These are phyloP conservation scores for Pangasius larnaudii DNA, from an alignment of 2,797 vertebrate genomes.

Conservation along the genomic window DNA sequence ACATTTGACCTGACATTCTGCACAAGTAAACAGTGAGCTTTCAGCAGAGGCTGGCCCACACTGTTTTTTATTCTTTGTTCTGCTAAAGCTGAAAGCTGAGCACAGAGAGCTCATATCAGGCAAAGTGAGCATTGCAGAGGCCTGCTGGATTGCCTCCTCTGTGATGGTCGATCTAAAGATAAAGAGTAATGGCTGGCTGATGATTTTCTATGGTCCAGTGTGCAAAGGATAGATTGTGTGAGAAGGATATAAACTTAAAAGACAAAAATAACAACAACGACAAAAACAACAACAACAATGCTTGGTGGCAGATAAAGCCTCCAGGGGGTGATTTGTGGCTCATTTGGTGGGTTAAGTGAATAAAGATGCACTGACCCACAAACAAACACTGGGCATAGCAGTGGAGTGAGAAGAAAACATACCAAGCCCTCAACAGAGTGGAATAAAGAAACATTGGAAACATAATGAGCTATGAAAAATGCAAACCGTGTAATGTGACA, in stretches of 20 bases:
- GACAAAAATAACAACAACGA: slow-evolving; percentile 43
- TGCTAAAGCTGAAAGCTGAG: neutral
- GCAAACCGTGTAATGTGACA: slow-evolving; percentile 45
- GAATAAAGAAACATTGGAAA: slow-evolving; percentile 48
- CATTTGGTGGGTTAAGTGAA: slow-evolving; percentile 51
- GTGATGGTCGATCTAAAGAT: slow-evolving; percentile 64
- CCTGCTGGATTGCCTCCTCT: slow-evolving; percentile 56
- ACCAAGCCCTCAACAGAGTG: slow-evolving; percentile 26
- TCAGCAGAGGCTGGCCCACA: neutral
- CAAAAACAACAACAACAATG: neutral
- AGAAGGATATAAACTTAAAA: slow-evolving; percentile 57
- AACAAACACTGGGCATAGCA: slow-evolving; percentile 39
- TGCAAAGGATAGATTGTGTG: slow-evolving; percentile 17
- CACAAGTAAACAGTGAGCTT: slow-evolving; percentile 17
- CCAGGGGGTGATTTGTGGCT: slow-evolving; percentile 54
- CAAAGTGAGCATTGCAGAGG: slow-evolving; percentile 2
- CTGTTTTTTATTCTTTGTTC: neutral
- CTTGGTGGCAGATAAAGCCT: slow-evolving; percentile 52
- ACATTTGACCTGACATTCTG: slow-evolving; percentile 9
- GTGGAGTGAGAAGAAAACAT: slow-evolving; percentile 24
- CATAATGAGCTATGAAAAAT: slow-evolving; percentile 51
- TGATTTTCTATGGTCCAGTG: slow-evolving; percentile 60
- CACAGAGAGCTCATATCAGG: slow-evolving; percentile 6
- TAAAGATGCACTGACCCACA: slow-evolving; percentile 52
- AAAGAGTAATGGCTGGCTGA: slow-evolving; percentile 55